Conservation (phyloP, 2,888 invertebrate species). For the Anagyrus pseudococci region DNA sequence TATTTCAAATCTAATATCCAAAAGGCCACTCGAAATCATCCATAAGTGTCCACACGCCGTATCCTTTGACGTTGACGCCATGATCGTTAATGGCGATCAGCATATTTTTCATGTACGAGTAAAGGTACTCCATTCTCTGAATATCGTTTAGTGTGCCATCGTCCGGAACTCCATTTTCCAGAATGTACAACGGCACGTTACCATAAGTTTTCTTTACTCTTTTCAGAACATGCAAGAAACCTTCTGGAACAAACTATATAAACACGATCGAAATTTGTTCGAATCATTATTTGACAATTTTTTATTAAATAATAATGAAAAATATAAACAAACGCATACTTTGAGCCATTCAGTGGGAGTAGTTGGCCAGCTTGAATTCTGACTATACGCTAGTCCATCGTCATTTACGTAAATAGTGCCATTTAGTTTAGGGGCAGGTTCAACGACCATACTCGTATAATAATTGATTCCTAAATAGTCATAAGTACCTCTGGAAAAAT, state of each 20-base stretch:
- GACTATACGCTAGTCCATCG: neutral
- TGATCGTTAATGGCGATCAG: conserved; percentile 51
- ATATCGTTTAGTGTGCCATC: conserved; percentile 63
- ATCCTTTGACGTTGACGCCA: conserved; percentile 62
- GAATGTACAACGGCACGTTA: conserved; percentile 59
- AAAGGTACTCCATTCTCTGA: conserved; percentile 51
- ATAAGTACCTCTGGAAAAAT: conserved; percentile 62
- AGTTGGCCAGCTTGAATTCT: neutral
- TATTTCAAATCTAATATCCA: no score
- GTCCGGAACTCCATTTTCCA: conserved; percentile 70
- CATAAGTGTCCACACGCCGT: conserved; percentile 61
- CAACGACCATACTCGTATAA: conserved; percentile 69
- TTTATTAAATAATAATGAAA: neutral
- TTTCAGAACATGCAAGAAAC: conserved; percentile 56
- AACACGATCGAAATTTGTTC: no score
- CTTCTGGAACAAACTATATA: conserved; percentile 57
- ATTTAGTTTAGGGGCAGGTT: conserved; percentile 40
- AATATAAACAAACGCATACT: neutral
- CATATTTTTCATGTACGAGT: conserved; percentile 49
- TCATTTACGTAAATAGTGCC: neutral
- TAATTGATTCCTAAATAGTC: conserved; percentile 81
- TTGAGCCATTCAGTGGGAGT: neutral
- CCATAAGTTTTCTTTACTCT: conserved; percentile 58
- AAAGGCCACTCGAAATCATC: conserved; percentile 64
- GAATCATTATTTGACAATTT: no score